These are phyloP conservation scores for Globodera rostochiensis DNA, from an alignment of 1,140 invertebrate genomes.

Conservation along the genomic window DNA sequence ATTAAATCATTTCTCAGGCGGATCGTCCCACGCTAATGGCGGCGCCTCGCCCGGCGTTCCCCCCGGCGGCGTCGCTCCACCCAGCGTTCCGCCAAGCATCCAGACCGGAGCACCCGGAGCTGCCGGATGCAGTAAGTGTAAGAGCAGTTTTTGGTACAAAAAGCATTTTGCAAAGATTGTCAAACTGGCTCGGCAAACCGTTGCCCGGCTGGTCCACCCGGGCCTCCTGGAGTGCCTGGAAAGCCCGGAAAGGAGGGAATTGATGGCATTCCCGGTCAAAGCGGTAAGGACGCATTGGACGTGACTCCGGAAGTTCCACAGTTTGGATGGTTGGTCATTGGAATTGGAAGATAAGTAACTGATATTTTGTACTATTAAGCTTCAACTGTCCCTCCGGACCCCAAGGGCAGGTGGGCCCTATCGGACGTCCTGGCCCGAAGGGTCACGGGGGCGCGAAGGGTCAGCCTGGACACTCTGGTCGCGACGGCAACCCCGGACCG, in stretches of 20 bases:
- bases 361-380: conserved; percentile 6
- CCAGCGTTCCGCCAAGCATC: conserved; percentile 46
- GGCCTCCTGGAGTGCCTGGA: conserved; percentile 51
- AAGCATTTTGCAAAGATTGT: conserved; percentile 39
- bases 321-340: conserved; percentile 29
- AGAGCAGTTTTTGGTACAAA: background rate
- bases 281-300: conserved; percentile 53
- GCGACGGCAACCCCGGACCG: conserved; percentile 58
- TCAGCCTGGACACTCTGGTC: conserved; percentile 53
- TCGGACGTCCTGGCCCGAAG: conserved; percentile 59
- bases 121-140: conserved; percentile 42
- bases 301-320: conserved; percentile 54
- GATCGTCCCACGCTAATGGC: background rate
- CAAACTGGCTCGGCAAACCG: conserved; percentile 53
- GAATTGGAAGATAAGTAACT: background rate
- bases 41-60: conserved; percentile 14
- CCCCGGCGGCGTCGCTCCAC: conserved; percentile 45
- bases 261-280: conserved; percentile 43
- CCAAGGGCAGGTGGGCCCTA: conserved; percentile 55
- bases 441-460: conserved; percentile 59
- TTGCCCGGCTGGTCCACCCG: conserved; percentile 62
- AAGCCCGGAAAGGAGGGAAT: conserved; percentile 50
- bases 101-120: conserved; percentile 21
- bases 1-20: background rate
- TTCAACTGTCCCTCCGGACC: conserved; percentile 59